Conservation (phyloP, 2,797 vertebrate genomes). For the Hafferia zeledoni region DNA sequence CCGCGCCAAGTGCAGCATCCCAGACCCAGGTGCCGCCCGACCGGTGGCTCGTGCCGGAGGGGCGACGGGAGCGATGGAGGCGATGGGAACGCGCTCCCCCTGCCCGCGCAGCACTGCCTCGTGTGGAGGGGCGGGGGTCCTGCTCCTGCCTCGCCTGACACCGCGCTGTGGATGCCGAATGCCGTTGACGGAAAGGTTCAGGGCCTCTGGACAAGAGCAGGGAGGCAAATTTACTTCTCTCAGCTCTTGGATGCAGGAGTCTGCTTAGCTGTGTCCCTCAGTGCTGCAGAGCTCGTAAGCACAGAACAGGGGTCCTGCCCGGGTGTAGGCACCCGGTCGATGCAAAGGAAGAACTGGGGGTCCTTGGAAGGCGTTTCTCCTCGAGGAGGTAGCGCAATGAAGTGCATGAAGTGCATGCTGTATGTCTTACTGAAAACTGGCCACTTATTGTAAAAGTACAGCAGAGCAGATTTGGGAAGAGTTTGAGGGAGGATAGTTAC, state of each 20-base stretch:
- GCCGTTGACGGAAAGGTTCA: rapidly evolving
- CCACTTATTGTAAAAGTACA: rapidly evolving
- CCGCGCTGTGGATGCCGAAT: rapidly evolving
- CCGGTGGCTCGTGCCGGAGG: rapidly evolving
- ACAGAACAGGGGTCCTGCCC: rapidly evolving
- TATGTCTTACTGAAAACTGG: rapidly evolving
- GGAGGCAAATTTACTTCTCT: neutral
- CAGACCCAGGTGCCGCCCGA: rapidly evolving
- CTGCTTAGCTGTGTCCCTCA: neutral
- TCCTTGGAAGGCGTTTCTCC: rapidly evolving
- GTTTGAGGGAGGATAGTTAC: neutral
- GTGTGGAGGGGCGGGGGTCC: neutral
- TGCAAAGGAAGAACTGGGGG: no score
- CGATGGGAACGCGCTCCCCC: neutral
- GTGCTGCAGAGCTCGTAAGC: neutral
- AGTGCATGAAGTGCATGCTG: rapidly evolving
- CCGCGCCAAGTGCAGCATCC: rapidly evolving
- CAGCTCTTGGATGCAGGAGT: neutral
- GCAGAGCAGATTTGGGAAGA: neutral
- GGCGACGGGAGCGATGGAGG: neutral
- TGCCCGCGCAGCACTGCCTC: neutral
- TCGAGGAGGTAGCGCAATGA: rapidly evolving
- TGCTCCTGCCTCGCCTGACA: neutral
- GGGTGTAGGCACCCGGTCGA: rapidly evolving
- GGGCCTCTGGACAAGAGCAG: no score